Percentiles rank a stretch among this genome's conserved stretches.
These are phyloP conservation scores for Lasiurus cinereus DNA, from an alignment of 2,113 vertebrate genomes.

Conservation along the genomic window DNA sequence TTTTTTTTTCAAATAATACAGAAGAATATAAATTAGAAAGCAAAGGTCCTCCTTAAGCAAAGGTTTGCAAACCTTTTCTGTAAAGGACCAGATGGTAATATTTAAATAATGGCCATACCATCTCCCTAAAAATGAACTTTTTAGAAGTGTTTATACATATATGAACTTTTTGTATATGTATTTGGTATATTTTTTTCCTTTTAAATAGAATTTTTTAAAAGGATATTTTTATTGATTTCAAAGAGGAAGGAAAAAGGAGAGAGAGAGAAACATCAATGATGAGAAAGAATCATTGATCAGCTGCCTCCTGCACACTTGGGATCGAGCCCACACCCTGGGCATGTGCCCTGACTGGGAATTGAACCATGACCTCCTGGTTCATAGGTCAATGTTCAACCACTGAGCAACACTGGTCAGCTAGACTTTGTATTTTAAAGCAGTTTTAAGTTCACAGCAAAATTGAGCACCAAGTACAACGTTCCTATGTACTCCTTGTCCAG, in stretches of 20 bases:
- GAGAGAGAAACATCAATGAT: too few species aligned
- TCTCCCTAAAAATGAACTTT: constrained; percentile 43
- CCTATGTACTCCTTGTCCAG: neutral
- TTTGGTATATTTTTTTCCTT: neutral
- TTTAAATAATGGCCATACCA: constrained; percentile 7
- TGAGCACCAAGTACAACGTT: neutral
- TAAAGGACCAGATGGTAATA: neutral
- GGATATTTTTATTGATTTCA: too few species aligned
- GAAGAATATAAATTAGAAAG: constrained; percentile 26
- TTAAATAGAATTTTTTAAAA: neutral
- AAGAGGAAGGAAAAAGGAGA: too few species aligned
- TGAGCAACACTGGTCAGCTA: neutral
- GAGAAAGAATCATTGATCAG: too few species aligned
- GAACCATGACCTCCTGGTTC: too few species aligned
- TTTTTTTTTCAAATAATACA: neutral
- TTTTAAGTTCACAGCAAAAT: constrained; percentile 20
- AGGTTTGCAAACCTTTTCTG: neutral
- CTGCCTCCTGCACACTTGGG: too few species aligned
- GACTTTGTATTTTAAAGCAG: neutral
- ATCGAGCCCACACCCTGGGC: too few species aligned
- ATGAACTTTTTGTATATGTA: neutral
- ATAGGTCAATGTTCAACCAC: too few species aligned
- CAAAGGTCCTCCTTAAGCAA: neutral
- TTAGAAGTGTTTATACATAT: neutral
- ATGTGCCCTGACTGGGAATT: too few species aligned